A percentile compares a stretch with the other conserved stretches of the same genome.
These are phyloP conservation scores for Latrodectus geometricus DNA, from an alignment of 1,140 invertebrate species.

Conservation along the genomic window DNA sequence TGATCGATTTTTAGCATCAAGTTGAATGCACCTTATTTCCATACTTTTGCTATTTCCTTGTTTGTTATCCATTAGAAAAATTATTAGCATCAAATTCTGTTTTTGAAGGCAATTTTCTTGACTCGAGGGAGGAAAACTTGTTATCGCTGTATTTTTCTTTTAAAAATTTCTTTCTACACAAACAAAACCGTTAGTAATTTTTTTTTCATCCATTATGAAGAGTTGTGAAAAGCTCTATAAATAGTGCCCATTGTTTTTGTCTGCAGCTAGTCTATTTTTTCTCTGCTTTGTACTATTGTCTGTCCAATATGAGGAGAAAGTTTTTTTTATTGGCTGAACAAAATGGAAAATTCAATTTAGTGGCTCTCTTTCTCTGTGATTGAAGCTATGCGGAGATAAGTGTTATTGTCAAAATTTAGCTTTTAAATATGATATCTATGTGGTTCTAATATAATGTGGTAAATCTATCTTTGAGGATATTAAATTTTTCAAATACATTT, in stretches of 20 bases:
- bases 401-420: too few species aligned
- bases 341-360: background rate
- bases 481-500: too few species aligned
- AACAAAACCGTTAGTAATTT: background rate
- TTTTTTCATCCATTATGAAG: background rate
- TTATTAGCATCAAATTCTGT: background rate
- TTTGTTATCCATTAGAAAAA: background rate
- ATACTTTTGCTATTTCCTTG: background rate
- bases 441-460: too few species aligned
- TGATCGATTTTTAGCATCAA: background rate
- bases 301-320: background rate
- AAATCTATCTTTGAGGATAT: too few species aligned
- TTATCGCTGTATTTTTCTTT: background rate
- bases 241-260: background rate
- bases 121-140: background rate
- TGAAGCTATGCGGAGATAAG: background rate
- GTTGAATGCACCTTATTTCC: background rate
- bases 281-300: background rate
- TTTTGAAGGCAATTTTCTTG: background rate
- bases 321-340: background rate
- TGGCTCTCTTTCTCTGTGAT: background rate
- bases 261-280: background rate
- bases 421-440: too few species aligned
- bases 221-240: background rate
- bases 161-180: background rate